Evolutionary conservation across 2,797 vertebrate species (phyloP).

Genomic region (Mionectes olivaceus): DNA sequence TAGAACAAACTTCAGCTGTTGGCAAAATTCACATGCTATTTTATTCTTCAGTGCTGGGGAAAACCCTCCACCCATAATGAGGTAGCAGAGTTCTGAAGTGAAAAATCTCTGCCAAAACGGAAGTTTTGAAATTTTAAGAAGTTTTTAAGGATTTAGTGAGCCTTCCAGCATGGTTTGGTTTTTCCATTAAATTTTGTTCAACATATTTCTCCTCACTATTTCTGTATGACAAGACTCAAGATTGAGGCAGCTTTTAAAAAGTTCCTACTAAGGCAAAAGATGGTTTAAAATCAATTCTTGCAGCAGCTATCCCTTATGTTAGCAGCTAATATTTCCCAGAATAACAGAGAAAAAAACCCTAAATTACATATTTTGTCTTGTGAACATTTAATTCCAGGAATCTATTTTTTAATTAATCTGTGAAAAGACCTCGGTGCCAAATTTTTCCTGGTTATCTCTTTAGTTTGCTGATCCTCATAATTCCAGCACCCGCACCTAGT

Average conservation of each 20-base stretch:
- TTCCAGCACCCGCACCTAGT: background rate
- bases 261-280: background rate
- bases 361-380: background rate
- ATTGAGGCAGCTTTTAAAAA: background rate
- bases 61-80: background rate
- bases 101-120: background rate
- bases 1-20: constrained; percentile 13
- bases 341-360: background rate
- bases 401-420: background rate
- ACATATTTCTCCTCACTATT: background rate
- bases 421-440: background rate
- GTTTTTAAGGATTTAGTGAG: background rate
- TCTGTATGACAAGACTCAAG: background rate
- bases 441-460: background rate
- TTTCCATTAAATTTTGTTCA: background rate
- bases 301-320: background rate
- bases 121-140: background rate
- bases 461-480: background rate
- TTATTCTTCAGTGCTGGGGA: background rate
- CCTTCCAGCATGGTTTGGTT: background rate
- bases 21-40: constrained; percentile 51
- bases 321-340: background rate
- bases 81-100: background rate
- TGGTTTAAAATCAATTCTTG: background rate
- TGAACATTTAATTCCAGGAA: background rate